Evolutionary conservation across 2,797 vertebrate species (phyloP).

Genomic region (Echiichthys vipera): DNA sequence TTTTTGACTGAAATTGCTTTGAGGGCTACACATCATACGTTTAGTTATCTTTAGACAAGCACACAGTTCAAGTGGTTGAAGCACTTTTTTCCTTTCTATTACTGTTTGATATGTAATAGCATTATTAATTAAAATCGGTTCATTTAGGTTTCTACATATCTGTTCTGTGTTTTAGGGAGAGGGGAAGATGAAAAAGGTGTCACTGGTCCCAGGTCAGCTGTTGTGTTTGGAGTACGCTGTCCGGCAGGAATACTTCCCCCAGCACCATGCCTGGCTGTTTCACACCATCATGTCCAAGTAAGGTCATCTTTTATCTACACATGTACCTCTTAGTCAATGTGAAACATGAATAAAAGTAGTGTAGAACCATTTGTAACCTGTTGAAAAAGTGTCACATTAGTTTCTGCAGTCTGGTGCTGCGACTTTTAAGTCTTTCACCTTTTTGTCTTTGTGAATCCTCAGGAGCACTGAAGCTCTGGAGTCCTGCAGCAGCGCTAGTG

Average conservation of each 20-base stretch:
- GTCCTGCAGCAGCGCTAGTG: conserved; percentile 86
- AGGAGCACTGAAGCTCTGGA: conserved; percentile 89
- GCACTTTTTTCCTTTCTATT: background rate
- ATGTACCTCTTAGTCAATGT: background rate
- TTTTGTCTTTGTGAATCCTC: conserved; percentile 1
- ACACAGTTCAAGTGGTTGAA: background rate
- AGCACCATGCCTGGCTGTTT: conserved; percentile 87
- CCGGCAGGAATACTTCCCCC: conserved; percentile 93
- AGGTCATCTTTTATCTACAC: background rate
- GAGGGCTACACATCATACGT: background rate
- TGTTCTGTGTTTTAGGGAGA: conserved; percentile 86
- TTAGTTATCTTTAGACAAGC: background rate
- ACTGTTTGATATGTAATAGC: background rate
- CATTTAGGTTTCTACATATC: background rate
- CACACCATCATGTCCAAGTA: conserved; percentile 88
- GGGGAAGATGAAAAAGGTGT: conserved; percentile 88
- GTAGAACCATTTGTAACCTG: background rate
- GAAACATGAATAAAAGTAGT: background rate
- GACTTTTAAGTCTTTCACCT: no score
- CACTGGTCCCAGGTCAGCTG: conserved; percentile 89
- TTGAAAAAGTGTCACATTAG: no score
- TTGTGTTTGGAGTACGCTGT: conserved; percentile 91
- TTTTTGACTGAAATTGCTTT: no score
- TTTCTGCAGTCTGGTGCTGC: no score
- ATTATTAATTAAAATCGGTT: background rate